phyloP scores from a whole-genome alignment of 2,113 vertebrate genomes.

The Lonchura striata region DNA sequence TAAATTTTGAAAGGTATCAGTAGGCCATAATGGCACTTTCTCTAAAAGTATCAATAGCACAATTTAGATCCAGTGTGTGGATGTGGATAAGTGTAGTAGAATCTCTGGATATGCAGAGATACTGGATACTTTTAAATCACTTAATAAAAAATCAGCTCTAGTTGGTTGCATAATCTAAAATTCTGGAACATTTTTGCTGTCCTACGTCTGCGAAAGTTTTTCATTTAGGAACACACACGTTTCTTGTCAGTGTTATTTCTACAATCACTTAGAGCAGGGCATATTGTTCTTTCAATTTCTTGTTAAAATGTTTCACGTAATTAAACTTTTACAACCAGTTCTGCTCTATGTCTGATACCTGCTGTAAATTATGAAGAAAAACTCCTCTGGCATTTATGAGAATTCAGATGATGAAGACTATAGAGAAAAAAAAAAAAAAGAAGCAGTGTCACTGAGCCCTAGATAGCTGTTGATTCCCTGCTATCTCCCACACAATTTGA shows the following conservation, averaged over 20 bases:
- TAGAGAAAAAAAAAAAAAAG: background rate
- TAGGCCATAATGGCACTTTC: background rate
- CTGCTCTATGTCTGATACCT: conserved; percentile 71
- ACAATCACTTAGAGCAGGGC: conserved; percentile 62
- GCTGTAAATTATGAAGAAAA: conserved; percentile 47
- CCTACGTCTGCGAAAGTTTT: conserved; percentile 28
- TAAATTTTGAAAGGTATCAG: background rate
- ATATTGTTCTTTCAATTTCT: conserved; percentile 77
- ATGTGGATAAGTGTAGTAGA: background rate
- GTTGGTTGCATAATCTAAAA: conserved; percentile 37
- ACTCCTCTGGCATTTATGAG: conserved; percentile 35
- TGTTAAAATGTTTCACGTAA: conserved; percentile 77
- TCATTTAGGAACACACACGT: conserved; percentile 67
- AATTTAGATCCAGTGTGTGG: background rate
- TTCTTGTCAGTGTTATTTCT: conserved; percentile 71
- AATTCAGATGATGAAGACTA: conserved; percentile 25
- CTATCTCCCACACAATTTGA: background rate
- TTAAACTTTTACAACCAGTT: conserved; percentile 78
- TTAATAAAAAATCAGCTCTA: background rate
- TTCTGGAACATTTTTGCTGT: conserved; percentile 31
- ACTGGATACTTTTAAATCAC: background rate
- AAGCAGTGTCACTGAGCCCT: background rate
- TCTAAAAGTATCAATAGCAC: background rate
- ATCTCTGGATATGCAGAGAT: background rate
- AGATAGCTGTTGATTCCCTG: background rate